phyloP scores from a whole-genome alignment of 2,113 vertebrate genomes.

The Hemichromis elongatus region DNA sequence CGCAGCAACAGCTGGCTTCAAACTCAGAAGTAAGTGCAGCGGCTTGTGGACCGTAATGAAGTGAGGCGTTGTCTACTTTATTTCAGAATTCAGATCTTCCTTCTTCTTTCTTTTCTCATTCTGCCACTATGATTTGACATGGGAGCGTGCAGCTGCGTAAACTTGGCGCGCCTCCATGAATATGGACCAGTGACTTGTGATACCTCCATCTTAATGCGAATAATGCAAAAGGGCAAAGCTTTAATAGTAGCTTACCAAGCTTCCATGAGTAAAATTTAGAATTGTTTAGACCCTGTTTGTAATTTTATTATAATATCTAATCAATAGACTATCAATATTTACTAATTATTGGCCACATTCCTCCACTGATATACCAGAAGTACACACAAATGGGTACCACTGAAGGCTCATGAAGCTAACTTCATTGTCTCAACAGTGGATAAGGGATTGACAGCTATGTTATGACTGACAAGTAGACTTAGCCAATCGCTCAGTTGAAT shows the following conservation, averaged over 20 bases:
- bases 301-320: background rate
- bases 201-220: background rate
- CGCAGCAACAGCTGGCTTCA: constrained; percentile 54
- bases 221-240: background rate
- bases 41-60: background rate
- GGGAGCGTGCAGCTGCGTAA: background rate
- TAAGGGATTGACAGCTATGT: constrained; percentile 62
- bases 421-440: constrained; percentile 47
- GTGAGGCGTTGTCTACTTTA: background rate
- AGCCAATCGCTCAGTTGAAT: constrained; percentile 64
- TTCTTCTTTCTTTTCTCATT: background rate
- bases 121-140: background rate
- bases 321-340: background rate
- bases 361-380: background rate
- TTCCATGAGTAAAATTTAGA: background rate
- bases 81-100: background rate
- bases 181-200: background rate
- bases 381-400: background rate
- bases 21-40: constrained; percentile 26
- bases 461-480: constrained; percentile 69
- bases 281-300: background rate
- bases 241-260: background rate
- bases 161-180: background rate
- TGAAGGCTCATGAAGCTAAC: background rate
- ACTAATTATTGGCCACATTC: background rate